phyloP scores from a whole-genome alignment of 2,113 vertebrate genomes.

The Platichthys stellatus region DNA sequence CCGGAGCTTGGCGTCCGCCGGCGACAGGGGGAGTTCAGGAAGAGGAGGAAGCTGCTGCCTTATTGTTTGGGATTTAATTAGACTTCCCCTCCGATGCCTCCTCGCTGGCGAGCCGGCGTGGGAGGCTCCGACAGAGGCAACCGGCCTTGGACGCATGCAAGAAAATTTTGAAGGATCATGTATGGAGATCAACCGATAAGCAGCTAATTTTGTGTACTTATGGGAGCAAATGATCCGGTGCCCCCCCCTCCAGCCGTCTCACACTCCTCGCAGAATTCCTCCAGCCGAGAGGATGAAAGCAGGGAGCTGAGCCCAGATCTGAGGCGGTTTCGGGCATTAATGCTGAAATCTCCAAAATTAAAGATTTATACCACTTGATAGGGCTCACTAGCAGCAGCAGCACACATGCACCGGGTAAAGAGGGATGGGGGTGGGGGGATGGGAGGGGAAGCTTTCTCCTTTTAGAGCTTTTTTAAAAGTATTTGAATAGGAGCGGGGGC shows the following conservation, averaged over 20 bases:
- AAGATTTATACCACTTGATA: conserved; percentile 91
- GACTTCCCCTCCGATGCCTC: conserved; percentile 63
- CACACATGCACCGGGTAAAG: conserved; percentile 66
- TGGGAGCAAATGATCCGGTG: conserved; percentile 87
- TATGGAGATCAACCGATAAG: conserved; percentile 98
- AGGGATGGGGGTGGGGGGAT: conserved; percentile 4
- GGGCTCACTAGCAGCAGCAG: conserved; percentile 68
- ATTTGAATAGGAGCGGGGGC: conserved; percentile 75
- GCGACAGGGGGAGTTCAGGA: conserved; percentile 84
- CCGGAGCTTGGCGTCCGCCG: conserved; percentile 78
- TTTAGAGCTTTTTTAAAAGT: conserved; percentile 81
- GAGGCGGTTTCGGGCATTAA: conserved; percentile 87
- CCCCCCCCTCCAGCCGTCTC: not conserved
- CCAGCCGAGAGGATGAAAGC: conserved; percentile 83
- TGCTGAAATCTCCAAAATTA: conserved; percentile 90
- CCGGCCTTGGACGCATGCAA: conserved; percentile 84
- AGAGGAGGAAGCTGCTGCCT: conserved; percentile 84
- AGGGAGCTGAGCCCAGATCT: conserved; percentile 81
- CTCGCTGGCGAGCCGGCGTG: too few relatives aligned
- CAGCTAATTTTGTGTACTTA: conserved; percentile 98
- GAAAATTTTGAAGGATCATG: conserved; percentile 96
- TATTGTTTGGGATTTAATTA: conserved; percentile 94
- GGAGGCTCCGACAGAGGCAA: conserved; percentile 77
- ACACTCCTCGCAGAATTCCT: conserved; percentile 82
- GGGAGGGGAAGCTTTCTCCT: conserved; percentile 66